Evolutionary conservation across 2,113 vertebrate genomes (phyloP), one percentile per base, ranked within the genome.

Genomic region (Limnothrissa miodon): DNA sequence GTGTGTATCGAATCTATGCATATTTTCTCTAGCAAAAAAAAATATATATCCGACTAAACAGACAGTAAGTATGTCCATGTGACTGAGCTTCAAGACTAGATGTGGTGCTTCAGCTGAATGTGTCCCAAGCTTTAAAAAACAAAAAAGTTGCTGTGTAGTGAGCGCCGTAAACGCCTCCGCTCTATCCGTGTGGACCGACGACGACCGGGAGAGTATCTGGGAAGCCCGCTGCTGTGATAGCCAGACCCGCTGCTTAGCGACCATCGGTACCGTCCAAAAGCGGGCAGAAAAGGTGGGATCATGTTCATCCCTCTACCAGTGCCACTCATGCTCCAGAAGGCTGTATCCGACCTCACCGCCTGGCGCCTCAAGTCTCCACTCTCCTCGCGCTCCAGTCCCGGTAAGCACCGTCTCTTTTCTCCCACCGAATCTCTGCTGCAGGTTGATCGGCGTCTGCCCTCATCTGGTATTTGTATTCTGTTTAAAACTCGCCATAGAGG

Each of bases 251-350:
- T 15, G 4, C 11, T 19, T 19, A 51, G 48, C 48, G 21, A 1
- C 51, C 51, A 6, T 19, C 19, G 51, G 1, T 1, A 56, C 51
- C 51, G 51, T 23, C 87, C 53, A 86, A 7, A 39, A 86, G 82
- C 25, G 62, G 87, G 90, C 87, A 90, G 91, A 92, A 91, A 90
- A 93, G 91, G 90, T 92, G 92, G 94, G 93, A 93, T 91, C 89
- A 92, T 95, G 93, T 94, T 93, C 88, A 90, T 93, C 89, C 91
- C 92, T 89, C 91, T 95, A 92, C 92, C 94, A 89, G 91, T 93
- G 90, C 94, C 94, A 93, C 94, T 95, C 93, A 93, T 95, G 90
- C 95, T 95, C 94, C 95, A 96, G 93, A 95, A 95, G 95, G 93
- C 94, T 90, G 93, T 93, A 90, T 94, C 94, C 89, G 95, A 96